A percentile compares a stretch with the other conserved stretches of the same genome.
phyloP scores from a whole-genome alignment of 2,113 vertebrate genomes.

The Strix aluco region DNA sequence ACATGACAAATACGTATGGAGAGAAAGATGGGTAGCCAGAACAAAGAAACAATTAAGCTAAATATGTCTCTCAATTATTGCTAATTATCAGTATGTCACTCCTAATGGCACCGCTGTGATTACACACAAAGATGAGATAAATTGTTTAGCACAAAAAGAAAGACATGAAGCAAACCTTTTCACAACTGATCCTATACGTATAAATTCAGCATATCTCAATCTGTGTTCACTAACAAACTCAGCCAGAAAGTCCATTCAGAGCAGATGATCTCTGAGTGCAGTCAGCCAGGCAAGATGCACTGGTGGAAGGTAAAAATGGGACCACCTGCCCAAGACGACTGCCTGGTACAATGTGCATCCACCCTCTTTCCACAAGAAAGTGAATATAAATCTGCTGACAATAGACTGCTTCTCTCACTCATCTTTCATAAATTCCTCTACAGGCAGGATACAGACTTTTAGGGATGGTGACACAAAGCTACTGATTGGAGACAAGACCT shows the following conservation, averaged over 20 bases:
- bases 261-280: not conserved
- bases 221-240: not conserved
- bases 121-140: not conserved
- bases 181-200: not conserved
- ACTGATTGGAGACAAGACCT: not conserved
- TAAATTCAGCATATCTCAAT: not conserved
- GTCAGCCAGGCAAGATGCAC: not conserved
- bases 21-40: not conserved
- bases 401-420: not conserved
- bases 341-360: not conserved
- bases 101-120: not conserved
- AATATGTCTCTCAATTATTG: slow-evolving; percentile 8
- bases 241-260: not conserved
- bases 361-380: not conserved
- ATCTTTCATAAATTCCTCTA: not conserved
- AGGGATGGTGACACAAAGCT: not conserved
- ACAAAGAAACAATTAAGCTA: not conserved
- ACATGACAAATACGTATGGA: not conserved
- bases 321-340: not conserved
- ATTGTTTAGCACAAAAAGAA: not conserved
- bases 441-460: not conserved
- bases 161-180: not conserved
- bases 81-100: not conserved
- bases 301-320: not conserved
- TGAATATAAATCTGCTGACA: not conserved